phyloP scores from a whole-genome alignment of 2,113 vertebrate genomes.

The Lampris megalopsis region DNA sequence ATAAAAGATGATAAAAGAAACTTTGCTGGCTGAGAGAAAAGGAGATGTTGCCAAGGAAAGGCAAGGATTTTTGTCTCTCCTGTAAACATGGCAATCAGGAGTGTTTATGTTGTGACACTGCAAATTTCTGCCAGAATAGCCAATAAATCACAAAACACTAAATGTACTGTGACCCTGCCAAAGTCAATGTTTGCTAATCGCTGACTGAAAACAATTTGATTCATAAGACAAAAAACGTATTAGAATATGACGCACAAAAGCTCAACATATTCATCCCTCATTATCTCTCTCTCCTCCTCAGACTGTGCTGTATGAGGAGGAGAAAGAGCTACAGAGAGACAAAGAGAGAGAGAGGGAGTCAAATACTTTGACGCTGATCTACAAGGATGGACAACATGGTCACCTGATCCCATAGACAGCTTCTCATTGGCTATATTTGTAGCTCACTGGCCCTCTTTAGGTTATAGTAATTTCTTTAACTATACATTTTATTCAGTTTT shows the following conservation, averaged over 20 bases:
- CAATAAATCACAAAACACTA: constrained; percentile 1
- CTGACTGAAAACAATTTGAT: no score
- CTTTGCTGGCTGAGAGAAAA: constrained; percentile 50
- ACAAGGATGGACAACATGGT: constrained; percentile 61
- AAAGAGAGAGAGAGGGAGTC: constrained; percentile 12
- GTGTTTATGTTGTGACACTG: constrained; percentile 23
- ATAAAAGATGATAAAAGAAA: constrained; percentile 63
- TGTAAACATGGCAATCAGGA: constrained; percentile 40
- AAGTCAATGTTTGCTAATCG: neutral
- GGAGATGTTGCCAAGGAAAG: constrained; percentile 30
- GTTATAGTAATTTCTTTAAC: neutral
- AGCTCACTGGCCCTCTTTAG: constrained; percentile 4
- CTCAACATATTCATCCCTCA: neutral
- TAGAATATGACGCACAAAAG: neutral
- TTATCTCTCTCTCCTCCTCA: neutral
- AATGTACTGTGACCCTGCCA: constrained; percentile 1
- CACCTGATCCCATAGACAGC: constrained; percentile 59
- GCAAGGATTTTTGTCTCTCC: constrained; percentile 18
- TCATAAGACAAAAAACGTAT: no score
- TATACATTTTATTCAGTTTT: constrained; percentile 22
- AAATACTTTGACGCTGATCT: constrained; percentile 48
- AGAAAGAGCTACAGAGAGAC: neutral
- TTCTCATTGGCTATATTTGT: constrained; percentile 60
- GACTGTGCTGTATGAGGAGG: neutral
- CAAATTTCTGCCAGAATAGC: constrained; percentile 27